Base-by-base conservation (phyloP, 2,797 vertebrate species). In the Rallus crepitans region DNA sequence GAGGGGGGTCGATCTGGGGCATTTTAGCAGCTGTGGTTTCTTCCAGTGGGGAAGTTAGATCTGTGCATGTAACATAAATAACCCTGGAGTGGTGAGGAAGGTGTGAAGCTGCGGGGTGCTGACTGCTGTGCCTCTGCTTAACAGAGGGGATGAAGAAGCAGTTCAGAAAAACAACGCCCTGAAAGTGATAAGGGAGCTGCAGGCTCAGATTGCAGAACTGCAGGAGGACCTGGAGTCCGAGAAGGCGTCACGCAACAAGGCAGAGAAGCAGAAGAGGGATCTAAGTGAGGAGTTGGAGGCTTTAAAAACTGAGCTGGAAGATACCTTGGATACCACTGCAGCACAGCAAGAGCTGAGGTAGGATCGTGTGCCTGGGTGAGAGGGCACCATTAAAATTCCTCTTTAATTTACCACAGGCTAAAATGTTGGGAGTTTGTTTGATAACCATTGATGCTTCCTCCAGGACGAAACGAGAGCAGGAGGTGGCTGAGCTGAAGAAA, bases 271-370 rank as follows among this genome's bases (percentile, higher is more conserved):
- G 28, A 99, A 99, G 85, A 98, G 99, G 94, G 99, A 99, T 95
- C 93, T 99, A 92, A 99, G 99, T 37, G 99, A 99, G 93, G 99
- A 99, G 93, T 95, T 99, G 48, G 99, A 99, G 93, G 99, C 99
- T 52, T 97, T 99, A 87, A 99, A 99, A 96, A 99, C 99, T 0
- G 99, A 99, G 82, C 98, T 99, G 85, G 99, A 99, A 96, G 99
- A 99, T 97, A 99, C 99, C 0, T 97, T 99, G 98, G 99, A 99
- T 69, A 99, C 99, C 79, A 99, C 99, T 0, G 99, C 99, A 4
- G 99, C 99, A 31, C 99, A 99, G 97, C 99, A 99, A 90, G 99
- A 99, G 60, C 98, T 99, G 66, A 99, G 99, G 99, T 99, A 97
- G 87, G 96, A n/a, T n/a, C 35, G 5, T 8, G 1, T 13, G 15